Percentiles rank a stretch among this genome's conserved stretches.
Evolutionary conservation across 1,140 invertebrate genomes (phyloP).

Genomic region (Drosophila persimilis): DNA sequence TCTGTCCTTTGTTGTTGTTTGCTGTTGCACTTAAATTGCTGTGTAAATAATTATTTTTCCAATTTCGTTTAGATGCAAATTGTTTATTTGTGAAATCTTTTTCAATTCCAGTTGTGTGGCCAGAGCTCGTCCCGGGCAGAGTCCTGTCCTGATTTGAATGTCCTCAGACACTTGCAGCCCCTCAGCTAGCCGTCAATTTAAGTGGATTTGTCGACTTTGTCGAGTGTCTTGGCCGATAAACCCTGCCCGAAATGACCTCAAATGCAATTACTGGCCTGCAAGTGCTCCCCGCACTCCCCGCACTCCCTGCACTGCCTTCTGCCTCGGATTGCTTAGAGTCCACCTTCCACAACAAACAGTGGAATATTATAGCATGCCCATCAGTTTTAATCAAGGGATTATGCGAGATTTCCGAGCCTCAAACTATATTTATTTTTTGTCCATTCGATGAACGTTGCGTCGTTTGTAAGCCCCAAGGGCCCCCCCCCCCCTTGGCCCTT

Average conservation of each 20-base stretch:
- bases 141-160: background rate
- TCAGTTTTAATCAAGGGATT: too few relatives aligned
- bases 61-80: constrained; percentile 61
- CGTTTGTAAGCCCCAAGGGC: too few relatives aligned
- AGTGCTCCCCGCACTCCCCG: too few relatives aligned
- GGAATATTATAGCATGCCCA: too few relatives aligned
- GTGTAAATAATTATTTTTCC: constrained; percentile 56
- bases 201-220: constrained; percentile 17
- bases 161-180: background rate
- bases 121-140: background rate
- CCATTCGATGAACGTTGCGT: too few relatives aligned
- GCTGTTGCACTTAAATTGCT: constrained; percentile 53
- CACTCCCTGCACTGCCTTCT: too few relatives aligned
- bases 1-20: background rate
- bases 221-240: constrained; percentile 22
- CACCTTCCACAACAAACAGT: too few relatives aligned
- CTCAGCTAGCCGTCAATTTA: constrained; percentile 36
- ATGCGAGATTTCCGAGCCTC: too few relatives aligned
- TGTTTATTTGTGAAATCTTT: constrained; percentile 46
- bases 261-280: constrained; percentile 34
- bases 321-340: too few relatives aligned
- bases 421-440: too few relatives aligned
- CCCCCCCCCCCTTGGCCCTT: too few relatives aligned
- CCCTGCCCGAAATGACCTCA: constrained; percentile 25
- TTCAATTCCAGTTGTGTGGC: constrained; percentile 9